Base-by-base conservation (phyloP, 2,797 vertebrate species). In the Sylvilagus floridanus region DNA sequence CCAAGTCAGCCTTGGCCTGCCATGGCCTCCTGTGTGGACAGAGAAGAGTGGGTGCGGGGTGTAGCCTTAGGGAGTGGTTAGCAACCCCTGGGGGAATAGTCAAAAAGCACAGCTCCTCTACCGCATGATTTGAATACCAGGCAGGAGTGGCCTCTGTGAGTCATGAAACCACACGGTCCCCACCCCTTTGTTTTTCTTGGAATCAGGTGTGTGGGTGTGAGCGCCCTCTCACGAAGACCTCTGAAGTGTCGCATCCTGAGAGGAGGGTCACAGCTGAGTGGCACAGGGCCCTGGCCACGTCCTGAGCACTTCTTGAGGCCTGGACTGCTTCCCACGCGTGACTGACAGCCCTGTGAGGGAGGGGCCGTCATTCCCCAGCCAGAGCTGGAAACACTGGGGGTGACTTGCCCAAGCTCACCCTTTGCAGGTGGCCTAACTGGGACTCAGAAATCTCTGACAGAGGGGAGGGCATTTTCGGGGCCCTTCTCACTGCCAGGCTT, bases 111-210 rank as follows among this genome's bases (percentile, higher is more conserved):
- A 87, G 66, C 78, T 62, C 62, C 75, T 11, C 65, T 73, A 88
- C 93, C 94, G 19, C 90, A 86, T 62, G 88, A 96, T 95, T 95
- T 97, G 90, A 95, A 93, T 92, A 96, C 81, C 22, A 2, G 9
- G 76, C 63, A 72, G 92, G 96, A 91, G 83, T 62, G 42, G 94
- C 72, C 8, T 5, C 69, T 84, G 91, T 95, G 96, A 96, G 96
- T 97, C 96, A 97, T n/a, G 50, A 95, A 95, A 97, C 95, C 35
- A 6, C 93, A 85, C 0, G 52, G 84, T 22, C 72, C 76, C 94
- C 62, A 84, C 63, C 93, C 79, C 68, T 96, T 62, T 76, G 88
- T 89, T 96, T 94, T 95, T 97, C 96, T 95, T 96, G 83, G 82
- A 94, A 96, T 87, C 0, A 2, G 88, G 72, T 82, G 65, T 71